Evolutionary conservation across 64 coral and sea anemone species (phyloP), one percentile per base, ranked within the genome.

Genomic region (Pocillopora damicornis): DNA sequence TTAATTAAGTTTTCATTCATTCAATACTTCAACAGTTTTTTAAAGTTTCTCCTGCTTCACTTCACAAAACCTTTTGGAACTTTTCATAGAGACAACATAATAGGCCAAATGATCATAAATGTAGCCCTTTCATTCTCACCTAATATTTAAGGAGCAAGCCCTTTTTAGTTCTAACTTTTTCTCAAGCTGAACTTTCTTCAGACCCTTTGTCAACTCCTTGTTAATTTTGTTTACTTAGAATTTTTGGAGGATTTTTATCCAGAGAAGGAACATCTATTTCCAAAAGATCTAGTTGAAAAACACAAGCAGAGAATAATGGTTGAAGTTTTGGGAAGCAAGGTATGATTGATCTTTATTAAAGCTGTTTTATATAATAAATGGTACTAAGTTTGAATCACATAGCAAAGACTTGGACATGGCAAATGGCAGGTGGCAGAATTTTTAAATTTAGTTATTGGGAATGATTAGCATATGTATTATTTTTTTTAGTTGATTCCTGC

Each of bases 291-390:
- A 5, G 45, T n/a, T 85, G n/a, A 71, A 85, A 85, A 85, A 72
- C 51, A 68, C 81, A 85, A 85, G 65, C 81, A 85, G 65, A 17
- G 65, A 38, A 15, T 85, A 15, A 17, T 85, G 65, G 22, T 85
- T 85, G 81, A 85, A 73, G 68, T 66, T 38, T 23, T 85, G 38
- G 81, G 81, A 85, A 85, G 62, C 45, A 45, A 71, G 67, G 67
- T 71, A 73, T 79, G 42, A 51, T 51, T 51, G 7, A 51, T 7
- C 42, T 51, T 51, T 51, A 51, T 51, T 2, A 51, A 51, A 51
- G 42, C 22, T 79, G 5, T 20, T 77, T 77, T 6, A 58, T 77
- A 8, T 58, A 30, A 30, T 1, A 38, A 56, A 22, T 17, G n/a
- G 16, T n/a, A 2, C 11, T 20, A 16, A 22, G 20, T 57, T 20